phyloP scores from a whole-genome alignment of 1,140 invertebrate genomes.

The Mamestra configurata region DNA sequence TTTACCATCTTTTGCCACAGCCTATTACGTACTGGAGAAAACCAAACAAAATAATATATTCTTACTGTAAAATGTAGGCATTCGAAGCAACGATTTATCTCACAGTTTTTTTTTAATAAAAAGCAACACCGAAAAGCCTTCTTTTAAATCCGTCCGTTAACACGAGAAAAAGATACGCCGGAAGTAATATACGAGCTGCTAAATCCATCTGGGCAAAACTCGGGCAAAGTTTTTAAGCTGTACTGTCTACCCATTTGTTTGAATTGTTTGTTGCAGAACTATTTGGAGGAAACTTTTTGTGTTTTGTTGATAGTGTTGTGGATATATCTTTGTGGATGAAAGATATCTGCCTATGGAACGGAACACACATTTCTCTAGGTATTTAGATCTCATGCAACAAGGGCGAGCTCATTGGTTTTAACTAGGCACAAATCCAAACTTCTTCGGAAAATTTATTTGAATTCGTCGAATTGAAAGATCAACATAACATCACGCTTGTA shows the following conservation, averaged over 20 bases:
- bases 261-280: constrained; percentile 19
- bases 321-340: too few species aligned
- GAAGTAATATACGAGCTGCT: constrained; percentile 21
- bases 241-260: constrained; percentile 30
- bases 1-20: too few species aligned
- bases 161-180: constrained; percentile 19
- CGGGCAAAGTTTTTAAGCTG: constrained; percentile 37
- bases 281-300: constrained; percentile 19
- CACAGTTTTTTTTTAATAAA: neutral
- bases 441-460: too few species aligned
- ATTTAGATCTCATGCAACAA: too few species aligned
- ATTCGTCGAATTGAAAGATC: too few species aligned
- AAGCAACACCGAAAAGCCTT: neutral
- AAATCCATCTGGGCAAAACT: constrained; percentile 24
- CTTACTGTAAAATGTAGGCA: neutral
- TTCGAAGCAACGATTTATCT: neutral
- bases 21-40: too few species aligned
- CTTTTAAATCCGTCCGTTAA: constrained; percentile 11
- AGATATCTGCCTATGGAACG: too few species aligned
- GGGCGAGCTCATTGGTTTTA: too few species aligned
- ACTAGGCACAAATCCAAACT: too few species aligned
- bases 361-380: too few species aligned
- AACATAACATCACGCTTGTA: too few species aligned
- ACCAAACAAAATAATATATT: neutral
- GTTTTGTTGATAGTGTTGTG: neutral